Conservation (phyloP, 2,797 vertebrate genomes). For the Natrix natrix region DNA sequence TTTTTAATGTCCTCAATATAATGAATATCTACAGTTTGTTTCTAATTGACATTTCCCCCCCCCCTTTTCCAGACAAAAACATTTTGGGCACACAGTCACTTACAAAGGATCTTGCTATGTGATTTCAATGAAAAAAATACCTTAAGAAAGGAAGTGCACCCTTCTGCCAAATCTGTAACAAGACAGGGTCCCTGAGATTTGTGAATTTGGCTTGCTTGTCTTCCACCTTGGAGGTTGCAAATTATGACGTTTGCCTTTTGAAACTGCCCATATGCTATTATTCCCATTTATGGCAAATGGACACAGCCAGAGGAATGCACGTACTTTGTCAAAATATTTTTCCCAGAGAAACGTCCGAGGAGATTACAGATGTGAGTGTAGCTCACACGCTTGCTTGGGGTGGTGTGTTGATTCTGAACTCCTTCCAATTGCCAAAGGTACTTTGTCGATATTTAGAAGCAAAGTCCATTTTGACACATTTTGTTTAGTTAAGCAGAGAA, state of each 20-base stretch:
- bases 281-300: constrained; percentile 47
- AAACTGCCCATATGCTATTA: constrained; percentile 11
- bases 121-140: constrained; percentile 14
- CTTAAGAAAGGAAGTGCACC: constrained; percentile 15
- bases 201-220: constrained; percentile 32
- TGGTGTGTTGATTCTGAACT: constrained; percentile 47
- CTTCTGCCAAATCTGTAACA: constrained; percentile 3
- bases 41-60: constrained; percentile 17
- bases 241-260: not conserved
- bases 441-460: constrained; percentile 72
- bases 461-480: constrained; percentile 75
- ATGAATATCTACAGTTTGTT: constrained; percentile 35
- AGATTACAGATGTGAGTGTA: constrained; percentile 56
- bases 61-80: constrained; percentile 1
- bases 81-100: not conserved
- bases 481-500: constrained; percentile 78
- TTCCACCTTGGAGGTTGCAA: constrained; percentile 27
- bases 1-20: constrained; percentile 27
- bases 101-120: constrained; percentile 18
- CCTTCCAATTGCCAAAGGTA: constrained; percentile 66
- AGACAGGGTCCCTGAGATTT: not conserved
- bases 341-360: constrained; percentile 40
- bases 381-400: constrained; percentile 50
- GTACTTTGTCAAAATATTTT: constrained; percentile 7
- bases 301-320: constrained; percentile 25